Evolutionary conservation across 2,797 vertebrate genomes (phyloP).

Genomic region (Schizopygopsis pylzovi): DNA sequence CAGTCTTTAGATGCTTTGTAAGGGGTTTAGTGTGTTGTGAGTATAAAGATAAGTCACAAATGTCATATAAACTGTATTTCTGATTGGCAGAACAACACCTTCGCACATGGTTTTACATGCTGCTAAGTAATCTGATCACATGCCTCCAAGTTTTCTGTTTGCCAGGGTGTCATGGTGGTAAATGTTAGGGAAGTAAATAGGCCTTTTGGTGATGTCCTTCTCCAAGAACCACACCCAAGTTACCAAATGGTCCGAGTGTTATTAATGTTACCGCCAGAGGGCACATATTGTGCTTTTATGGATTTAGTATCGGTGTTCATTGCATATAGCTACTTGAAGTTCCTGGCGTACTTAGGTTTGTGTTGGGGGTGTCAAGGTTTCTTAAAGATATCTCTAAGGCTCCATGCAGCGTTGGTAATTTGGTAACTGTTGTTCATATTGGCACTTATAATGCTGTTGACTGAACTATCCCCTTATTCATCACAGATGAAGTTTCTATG

Average conservation of each 20-base stretch:
- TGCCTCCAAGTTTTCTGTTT: not conserved
- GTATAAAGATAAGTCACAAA: not conserved
- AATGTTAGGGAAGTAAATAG: not conserved
- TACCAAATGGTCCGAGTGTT: not conserved
- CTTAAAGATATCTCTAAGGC: constrained; percentile 7
- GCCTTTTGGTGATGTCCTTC: not conserved
- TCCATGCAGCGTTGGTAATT: not conserved
- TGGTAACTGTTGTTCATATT: constrained; percentile 24
- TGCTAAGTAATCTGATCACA: not conserved
- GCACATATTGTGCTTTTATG: not conserved
- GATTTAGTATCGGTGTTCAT: not conserved
- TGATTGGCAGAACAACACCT: not conserved
- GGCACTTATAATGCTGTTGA: constrained; percentile 1
- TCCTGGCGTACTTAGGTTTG: constrained; percentile 6
- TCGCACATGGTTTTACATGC: not conserved
- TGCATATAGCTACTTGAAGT: constrained; percentile 9
- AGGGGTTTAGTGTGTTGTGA: not conserved
- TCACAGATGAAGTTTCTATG: not conserved
- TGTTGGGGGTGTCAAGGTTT: constrained; percentile 19
- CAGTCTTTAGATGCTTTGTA: not conserved
- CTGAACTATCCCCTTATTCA: not conserved
- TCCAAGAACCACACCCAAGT: not conserved
- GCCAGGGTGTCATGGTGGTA: not conserved
- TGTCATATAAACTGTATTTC: not conserved
- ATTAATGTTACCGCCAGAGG: constrained; percentile 2